phyloP scores from a whole-genome alignment of 2,888 invertebrate species.

The Timema podura region DNA sequence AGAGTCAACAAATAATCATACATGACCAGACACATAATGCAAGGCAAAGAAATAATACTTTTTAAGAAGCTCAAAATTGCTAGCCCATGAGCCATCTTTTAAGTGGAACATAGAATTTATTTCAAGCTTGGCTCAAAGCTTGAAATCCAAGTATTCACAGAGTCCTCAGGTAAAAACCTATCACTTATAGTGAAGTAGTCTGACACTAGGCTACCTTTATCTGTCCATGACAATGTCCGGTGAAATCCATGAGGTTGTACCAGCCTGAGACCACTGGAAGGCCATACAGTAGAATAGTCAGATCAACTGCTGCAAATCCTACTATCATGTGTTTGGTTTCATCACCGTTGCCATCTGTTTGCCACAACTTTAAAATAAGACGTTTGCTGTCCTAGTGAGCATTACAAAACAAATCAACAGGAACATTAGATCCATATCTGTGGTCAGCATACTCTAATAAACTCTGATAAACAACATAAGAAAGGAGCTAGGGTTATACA shows the following conservation, averaged over 20 bases:
- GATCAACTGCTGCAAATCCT: slow-evolving; percentile 57
- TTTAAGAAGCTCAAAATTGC: too few species aligned
- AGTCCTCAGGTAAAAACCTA: slow-evolving; percentile 22
- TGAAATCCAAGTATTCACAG: not conserved
- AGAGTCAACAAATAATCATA: too few species aligned
- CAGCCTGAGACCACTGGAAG: slow-evolving; percentile 56
- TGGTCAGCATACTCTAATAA: too few species aligned
- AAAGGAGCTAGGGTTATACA: too few species aligned
- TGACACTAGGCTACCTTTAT: slow-evolving; percentile 48
- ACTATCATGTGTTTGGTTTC: slow-evolving; percentile 53
- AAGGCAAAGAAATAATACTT: too few species aligned
- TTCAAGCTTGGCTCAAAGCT: not conserved
- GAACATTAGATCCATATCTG: too few species aligned
- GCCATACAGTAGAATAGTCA: slow-evolving; percentile 50
- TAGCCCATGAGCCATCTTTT: not conserved
- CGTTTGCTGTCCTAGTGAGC: slow-evolving; percentile 41
- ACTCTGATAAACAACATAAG: too few species aligned
- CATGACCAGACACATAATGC: too few species aligned
- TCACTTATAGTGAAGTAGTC: slow-evolving; percentile 13
- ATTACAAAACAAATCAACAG: too few species aligned
- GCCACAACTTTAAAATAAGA: slow-evolving; percentile 59
- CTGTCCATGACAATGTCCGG: slow-evolving; percentile 54
- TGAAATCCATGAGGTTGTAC: slow-evolving; percentile 61
- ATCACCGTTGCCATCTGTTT: slow-evolving; percentile 45
- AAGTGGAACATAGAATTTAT: not conserved